phyloP scores from a whole-genome alignment of 2,797 vertebrate genomes.

The Threskiornis aethiopicus region DNA sequence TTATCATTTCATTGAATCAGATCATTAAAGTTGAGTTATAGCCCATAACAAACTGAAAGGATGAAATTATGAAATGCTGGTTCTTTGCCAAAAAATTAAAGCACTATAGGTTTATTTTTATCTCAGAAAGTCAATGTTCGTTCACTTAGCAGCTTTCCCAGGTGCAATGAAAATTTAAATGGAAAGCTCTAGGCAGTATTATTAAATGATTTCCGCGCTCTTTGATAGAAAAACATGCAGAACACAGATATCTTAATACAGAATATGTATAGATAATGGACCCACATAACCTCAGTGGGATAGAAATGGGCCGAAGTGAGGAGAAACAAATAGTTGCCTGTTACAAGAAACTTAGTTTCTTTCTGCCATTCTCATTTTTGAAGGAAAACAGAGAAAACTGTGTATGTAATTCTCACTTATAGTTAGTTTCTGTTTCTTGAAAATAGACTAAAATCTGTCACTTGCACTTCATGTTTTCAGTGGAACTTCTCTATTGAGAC shows the following conservation, averaged over 20 bases:
- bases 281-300: neutral
- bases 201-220: conserved; percentile 56
- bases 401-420: neutral
- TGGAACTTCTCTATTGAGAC: neutral
- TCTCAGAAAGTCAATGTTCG: conserved; percentile 66
- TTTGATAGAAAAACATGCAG: conserved; percentile 51
- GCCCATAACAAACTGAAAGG: conserved; percentile 59
- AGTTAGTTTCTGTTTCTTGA: neutral
- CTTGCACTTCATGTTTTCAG: neutral
- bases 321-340: neutral
- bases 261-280: conserved; percentile 42
- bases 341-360: neutral
- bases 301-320: neutral
- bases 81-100: conserved; percentile 68
- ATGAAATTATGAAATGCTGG: conserved; percentile 69
- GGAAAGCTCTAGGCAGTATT: conserved; percentile 66
- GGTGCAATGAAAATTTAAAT: conserved; percentile 76
- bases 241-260: conserved; percentile 59
- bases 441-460: neutral
- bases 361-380: neutral
- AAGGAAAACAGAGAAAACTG: neutral
- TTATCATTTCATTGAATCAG: conserved; percentile 72
- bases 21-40: conserved; percentile 76
- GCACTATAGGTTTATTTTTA: conserved; percentile 70
- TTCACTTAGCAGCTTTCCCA: conserved; percentile 64